Conservation (phyloP, 2,888 invertebrate genomes). For the Athalia rosae region DNA sequence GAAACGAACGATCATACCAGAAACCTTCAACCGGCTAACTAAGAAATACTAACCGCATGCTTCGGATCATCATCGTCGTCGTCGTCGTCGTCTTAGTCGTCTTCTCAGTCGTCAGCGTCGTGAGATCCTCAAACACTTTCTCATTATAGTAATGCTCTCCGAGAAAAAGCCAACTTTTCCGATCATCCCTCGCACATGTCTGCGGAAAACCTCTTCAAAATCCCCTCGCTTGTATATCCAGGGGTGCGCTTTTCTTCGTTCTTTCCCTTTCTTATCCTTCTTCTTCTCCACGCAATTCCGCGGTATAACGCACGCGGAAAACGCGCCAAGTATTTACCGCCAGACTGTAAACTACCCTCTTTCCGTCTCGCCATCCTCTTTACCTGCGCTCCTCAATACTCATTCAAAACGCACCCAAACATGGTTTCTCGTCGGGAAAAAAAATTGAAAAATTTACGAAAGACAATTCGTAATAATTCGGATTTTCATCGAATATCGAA, state of each 20-base stretch:
- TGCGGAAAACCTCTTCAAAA: too few species aligned
- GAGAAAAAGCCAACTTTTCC: background rate
- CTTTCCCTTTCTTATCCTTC: conserved; percentile 39
- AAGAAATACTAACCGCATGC: background rate
- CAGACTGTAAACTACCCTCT: conserved; percentile 62
- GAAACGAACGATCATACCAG: too few species aligned
- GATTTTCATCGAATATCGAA: too few species aligned
- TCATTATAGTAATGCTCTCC: conserved; percentile 60
- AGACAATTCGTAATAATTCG: too few species aligned
- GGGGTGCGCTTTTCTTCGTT: background rate
- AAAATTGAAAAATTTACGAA: background rate
- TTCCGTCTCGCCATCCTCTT: conserved; percentile 37
- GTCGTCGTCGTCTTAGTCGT: conserved; percentile 1
- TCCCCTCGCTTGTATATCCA: too few species aligned
- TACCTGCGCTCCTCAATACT: conserved; percentile 49
- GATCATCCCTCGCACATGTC: too few species aligned
- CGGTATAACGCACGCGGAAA: conserved; percentile 42
- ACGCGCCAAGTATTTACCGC: conserved; percentile 59
- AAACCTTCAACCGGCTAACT: background rate
- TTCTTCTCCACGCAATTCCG: conserved; percentile 19
- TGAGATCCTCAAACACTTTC: background rate
- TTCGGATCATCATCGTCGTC: background rate
- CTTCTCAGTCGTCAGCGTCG: background rate
- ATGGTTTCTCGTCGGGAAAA: background rate
- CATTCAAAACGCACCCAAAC: too few species aligned